A percentile compares a stretch with the other conserved stretches of the same genome.
Evolutionary conservation across 2,113 vertebrate species (phyloP).

Genomic region (Nicator chloris): DNA sequence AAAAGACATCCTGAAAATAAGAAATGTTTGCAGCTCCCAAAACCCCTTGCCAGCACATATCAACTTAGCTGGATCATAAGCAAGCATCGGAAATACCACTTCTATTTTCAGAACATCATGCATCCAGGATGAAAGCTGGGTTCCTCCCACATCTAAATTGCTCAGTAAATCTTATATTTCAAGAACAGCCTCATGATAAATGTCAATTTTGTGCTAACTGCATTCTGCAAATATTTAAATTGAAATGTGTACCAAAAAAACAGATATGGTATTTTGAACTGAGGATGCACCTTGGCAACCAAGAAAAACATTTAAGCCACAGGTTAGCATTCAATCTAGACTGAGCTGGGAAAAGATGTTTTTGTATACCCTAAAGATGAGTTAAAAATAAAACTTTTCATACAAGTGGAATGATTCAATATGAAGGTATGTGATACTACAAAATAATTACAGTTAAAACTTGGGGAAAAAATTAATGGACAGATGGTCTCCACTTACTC

Average conservation of each 20-base stretch:
- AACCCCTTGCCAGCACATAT: conserved; percentile 19
- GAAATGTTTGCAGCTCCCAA: background rate
- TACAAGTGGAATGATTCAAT: background rate
- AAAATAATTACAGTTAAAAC: conserved; percentile 27
- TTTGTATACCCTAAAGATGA: background rate
- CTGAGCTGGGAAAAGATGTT: background rate
- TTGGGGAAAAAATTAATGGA: background rate
- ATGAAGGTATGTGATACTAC: background rate
- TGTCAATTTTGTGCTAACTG: conserved; percentile 29
- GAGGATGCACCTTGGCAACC: background rate
- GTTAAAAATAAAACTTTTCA: background rate
- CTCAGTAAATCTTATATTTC: conserved; percentile 49
- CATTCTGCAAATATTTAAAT: conserved; percentile 30
- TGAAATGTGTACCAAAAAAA: background rate
- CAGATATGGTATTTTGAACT: background rate
- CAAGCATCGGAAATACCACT: conserved; percentile 56
- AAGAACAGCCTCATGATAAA: conserved; percentile 43
- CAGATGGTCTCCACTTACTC: background rate
- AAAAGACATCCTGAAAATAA: background rate
- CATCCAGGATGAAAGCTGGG: conserved; percentile 40
- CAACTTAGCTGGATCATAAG: conserved; percentile 50
- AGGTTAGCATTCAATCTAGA: background rate
- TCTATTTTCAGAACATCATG: conserved; percentile 60
- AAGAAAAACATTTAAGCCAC: background rate
- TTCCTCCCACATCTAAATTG: conserved; percentile 52